These are phyloP conservation scores for Spongilla lacustris DNA, from an alignment of 37 sponge, comb jelly and placozoan species.

Conservation along the genomic window DNA sequence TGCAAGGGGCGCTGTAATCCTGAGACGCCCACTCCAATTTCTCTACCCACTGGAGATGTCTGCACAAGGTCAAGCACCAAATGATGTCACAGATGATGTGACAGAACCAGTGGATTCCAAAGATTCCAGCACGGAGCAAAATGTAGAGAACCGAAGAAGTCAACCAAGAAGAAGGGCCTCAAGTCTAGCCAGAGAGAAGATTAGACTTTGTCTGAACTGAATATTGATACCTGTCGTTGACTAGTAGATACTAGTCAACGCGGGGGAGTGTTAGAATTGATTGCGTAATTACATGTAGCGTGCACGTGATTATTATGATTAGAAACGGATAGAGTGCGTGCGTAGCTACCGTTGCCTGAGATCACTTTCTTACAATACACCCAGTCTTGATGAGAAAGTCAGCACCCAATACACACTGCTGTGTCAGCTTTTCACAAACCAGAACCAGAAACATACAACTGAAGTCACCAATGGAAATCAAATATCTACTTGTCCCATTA, in stretches of 20 bases:
- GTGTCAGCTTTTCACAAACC: too few species aligned
- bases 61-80: not conserved
- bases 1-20: not conserved
- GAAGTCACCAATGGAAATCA: too few species aligned
- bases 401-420: too few species aligned
- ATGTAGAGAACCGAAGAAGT: not conserved
- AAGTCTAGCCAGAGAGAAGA: not conserved
- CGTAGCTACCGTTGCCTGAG: too few species aligned
- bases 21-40: slow-evolving; percentile 11
- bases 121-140: not conserved
- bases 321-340: too few species aligned
- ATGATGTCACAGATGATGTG: not conserved
- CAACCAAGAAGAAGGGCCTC: not conserved
- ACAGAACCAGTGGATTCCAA: not conserved
- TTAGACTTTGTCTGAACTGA: not conserved
- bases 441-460: too few species aligned
- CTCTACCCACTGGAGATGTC: slow-evolving; percentile 26
- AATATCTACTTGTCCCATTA: too few species aligned
- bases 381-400: too few species aligned
- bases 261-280: not conserved
- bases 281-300: not conserved
- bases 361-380: too few species aligned
- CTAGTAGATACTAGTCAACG: not conserved
- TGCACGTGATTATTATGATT: too few species aligned
- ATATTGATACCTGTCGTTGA: not conserved